Evolutionary conservation across 2,113 vertebrate species (phyloP), one percentile per base, ranked within the genome.

Genomic region (Hyla sarda): DNA sequence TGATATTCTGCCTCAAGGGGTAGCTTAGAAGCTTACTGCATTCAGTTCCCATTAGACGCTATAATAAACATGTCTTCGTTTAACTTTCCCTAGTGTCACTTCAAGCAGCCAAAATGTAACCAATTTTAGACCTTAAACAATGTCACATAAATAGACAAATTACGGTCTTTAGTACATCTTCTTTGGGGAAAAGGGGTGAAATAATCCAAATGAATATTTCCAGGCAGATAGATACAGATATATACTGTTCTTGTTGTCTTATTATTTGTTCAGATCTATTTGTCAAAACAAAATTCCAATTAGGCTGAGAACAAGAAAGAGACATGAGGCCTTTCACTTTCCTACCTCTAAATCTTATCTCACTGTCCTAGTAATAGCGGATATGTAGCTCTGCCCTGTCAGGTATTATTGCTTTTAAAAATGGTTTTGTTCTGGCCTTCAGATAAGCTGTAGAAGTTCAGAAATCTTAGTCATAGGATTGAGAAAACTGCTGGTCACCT

Each of bases 391-490:
- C 37, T 17, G n/a, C 34, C 58, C 58, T 65, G 56, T 45, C 78
- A 65, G 78, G 58, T 81, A 37, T 65, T 62, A 65, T 48, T 81
- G 34, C 78, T 47, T 65, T 47, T 16, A 65, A 65, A 79, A 60
- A 65, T 37, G 34, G 37, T 62, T 60, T 65, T 47, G 78, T 65
- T 65, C 54, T 41, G 77, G 32, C 32, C 11, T 60, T 8, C 7
- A 23, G 16, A 45, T n/a, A 30, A 81, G 12, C 58, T 25, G 34
- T 4, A 47, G 37, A 7, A 74, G 34, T 10, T 10, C 72, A 47
- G 72, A 37, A 30, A 2, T 23, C 47, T 74, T 74, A 47, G 72
- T 48, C 23, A 74, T 48, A 12, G 72, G 37, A 25, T 48, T 74
- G 12, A 47, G 12, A 48, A 25, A 74, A 74, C 3, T 5, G n/a